Evolutionary conservation across 1,140 invertebrate genomes (phyloP).

Genomic region (Drosophila jambulina): DNA sequence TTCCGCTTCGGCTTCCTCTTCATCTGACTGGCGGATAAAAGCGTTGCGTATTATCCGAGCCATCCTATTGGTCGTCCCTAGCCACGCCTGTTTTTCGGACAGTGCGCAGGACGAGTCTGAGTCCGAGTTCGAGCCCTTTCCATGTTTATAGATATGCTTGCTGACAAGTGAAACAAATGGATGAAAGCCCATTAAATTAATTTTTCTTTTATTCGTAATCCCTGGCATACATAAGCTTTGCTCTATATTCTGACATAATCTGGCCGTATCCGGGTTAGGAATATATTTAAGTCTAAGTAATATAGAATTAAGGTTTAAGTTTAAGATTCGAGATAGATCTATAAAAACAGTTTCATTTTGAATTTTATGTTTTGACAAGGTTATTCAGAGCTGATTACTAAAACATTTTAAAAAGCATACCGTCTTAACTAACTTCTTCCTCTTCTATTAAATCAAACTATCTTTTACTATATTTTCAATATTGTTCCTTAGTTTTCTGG

Average conservation of each 20-base stretch:
- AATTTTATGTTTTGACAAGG: too few relatives aligned
- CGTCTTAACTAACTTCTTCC: too few relatives aligned
- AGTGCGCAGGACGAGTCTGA: constrained; percentile 61
- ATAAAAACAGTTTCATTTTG: neutral
- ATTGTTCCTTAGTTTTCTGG: neutral
- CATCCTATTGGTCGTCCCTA: constrained; percentile 42
- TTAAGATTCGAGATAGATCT: neutral
- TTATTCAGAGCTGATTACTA: neutral
- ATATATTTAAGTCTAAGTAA: neutral
- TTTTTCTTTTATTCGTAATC: constrained; percentile 48
- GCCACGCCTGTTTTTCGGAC: constrained; percentile 42
- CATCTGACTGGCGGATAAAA: constrained; percentile 71
- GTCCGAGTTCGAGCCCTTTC: constrained; percentile 12
- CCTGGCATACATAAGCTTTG: constrained; percentile 10
- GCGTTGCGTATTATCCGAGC: constrained; percentile 71
- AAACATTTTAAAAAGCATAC: neutral
- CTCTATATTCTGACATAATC: constrained; percentile 36
- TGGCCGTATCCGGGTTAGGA: constrained; percentile 33
- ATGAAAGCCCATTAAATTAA: constrained; percentile 54
- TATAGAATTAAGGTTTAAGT: neutral
- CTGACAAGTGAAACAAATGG: constrained; percentile 49
- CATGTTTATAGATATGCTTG: constrained; percentile 13
- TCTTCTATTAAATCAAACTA: too few relatives aligned
- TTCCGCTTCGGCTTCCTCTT: constrained; percentile 14
- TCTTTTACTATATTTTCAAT: too few relatives aligned